A percentile compares a stretch with the other conserved stretches of the same genome.
Evolutionary conservation across 2,797 vertebrate genomes (phyloP).

Genomic region (Neosalanx taihuensis): DNA sequence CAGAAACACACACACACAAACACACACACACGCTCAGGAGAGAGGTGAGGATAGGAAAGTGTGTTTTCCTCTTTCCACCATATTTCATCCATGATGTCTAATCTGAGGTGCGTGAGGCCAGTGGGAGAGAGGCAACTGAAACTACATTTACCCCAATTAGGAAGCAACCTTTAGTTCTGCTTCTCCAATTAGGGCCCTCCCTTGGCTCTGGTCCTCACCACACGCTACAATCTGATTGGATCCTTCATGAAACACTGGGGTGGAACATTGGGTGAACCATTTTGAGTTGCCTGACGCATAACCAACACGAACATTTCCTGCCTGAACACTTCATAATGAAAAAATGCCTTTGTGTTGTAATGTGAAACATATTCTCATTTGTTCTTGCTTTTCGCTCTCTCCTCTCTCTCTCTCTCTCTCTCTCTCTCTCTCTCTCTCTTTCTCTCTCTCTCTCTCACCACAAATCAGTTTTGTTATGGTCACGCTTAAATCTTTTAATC

Average conservation of each 20-base stretch:
- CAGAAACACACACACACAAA: no score
- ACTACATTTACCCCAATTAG: slow-evolving; percentile 52
- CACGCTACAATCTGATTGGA: not conserved
- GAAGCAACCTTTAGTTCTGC: not conserved
- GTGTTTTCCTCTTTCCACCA: slow-evolving; percentile 80
- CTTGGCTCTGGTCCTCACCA: not conserved
- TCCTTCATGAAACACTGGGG: not conserved
- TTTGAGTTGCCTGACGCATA: slow-evolving; percentile 26
- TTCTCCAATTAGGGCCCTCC: no score
- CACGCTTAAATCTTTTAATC: slow-evolving; percentile 12
- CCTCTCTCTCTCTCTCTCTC: no score
- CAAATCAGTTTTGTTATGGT: slow-evolving; percentile 34
- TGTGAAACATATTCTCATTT: no score
- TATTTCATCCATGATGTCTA: slow-evolving; percentile 70
- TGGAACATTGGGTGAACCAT: not conserved
- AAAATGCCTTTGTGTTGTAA: no score
- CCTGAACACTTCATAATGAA: no score
- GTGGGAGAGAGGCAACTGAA: slow-evolving; percentile 58
- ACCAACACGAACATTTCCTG: no score
- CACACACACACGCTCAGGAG: no score
- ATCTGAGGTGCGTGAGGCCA: slow-evolving; percentile 54
- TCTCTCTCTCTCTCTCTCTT: no score
- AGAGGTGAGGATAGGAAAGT: slow-evolving; percentile 69
- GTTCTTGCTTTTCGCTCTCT: no score
- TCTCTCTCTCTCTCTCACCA: not conserved